These are phyloP conservation scores for Dichetophora obliterata DNA, from an alignment of 2,888 invertebrate species.

Conservation along the genomic window DNA sequence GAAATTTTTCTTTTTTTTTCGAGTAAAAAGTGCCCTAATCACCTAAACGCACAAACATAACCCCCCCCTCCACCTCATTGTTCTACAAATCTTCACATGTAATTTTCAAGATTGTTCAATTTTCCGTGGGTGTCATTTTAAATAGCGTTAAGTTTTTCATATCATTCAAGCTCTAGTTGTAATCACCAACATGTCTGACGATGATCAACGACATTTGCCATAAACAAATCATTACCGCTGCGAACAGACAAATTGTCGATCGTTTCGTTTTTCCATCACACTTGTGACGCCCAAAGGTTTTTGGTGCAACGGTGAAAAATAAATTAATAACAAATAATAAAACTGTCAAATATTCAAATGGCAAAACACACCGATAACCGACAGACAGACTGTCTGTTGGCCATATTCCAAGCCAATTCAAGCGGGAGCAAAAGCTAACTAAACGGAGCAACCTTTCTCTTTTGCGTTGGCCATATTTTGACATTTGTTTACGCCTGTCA, in stretches of 20 bases:
- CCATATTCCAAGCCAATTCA: background rate
- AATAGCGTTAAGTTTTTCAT: background rate
- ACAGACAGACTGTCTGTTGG: background rate
- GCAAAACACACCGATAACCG: background rate
- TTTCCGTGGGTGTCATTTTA: background rate
- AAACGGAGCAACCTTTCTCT: background rate
- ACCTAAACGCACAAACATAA: no score
- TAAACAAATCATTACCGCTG: background rate
- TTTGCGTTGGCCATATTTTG: background rate
- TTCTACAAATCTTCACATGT: no score
- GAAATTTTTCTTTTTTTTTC: no score
- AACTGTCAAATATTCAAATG: background rate
- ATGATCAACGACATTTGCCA: background rate
- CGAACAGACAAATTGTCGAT: background rate
- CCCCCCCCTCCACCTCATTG: no score
- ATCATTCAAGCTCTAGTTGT: background rate
- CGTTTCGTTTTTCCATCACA: background rate
- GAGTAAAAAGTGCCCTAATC: no score
- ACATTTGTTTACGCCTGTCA: slow-evolving; percentile 8
- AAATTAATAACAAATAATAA: slow-evolving; percentile 1
- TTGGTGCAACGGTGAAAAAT: background rate
- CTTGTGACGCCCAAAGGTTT: slow-evolving; percentile 9
- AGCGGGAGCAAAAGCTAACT: background rate
- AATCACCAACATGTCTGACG: background rate
- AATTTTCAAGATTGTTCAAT: no score